Percentiles rank a stretch among this genome's conserved stretches.
Conservation (phyloP, 2,113 vertebrate species). For the Falcunculus frontatus region DNA sequence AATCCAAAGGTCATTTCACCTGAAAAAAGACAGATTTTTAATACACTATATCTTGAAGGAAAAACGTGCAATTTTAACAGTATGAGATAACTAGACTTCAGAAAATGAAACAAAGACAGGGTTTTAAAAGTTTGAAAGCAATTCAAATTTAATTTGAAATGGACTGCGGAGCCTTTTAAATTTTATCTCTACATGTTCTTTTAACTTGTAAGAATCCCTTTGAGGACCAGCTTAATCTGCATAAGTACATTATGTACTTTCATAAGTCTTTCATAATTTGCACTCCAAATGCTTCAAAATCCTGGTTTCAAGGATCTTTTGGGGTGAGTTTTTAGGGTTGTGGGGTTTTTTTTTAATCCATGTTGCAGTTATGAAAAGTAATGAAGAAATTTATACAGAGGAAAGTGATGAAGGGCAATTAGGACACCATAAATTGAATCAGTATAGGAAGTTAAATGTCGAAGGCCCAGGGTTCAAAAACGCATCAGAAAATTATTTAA, state of each 20-base stretch:
- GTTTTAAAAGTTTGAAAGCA: conserved; percentile 24
- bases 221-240: conserved; percentile 35
- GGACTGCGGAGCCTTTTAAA: neutral
- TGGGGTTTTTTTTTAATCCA: neutral
- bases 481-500: neutral
- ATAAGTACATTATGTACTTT: neutral
- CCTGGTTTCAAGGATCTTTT: neutral
- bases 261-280: neutral
- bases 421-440: neutral
- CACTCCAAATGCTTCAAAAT: neutral
- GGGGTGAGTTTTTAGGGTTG: neutral
- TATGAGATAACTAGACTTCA: neutral
- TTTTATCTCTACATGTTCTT: conserved; percentile 7
- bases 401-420: neutral
- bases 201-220: neutral
- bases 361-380: neutral
- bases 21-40: neutral
- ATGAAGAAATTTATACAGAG: neutral
- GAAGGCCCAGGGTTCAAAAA: neutral
- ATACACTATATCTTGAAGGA: neutral
- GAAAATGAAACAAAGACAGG: conserved; percentile 12
- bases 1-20: conserved; percentile 44
- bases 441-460: neutral
- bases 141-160: conserved; percentile 41
- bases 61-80: conserved; percentile 13